phyloP scores from a whole-genome alignment of 1,140 invertebrate species.

The Drosophila neocordata region DNA sequence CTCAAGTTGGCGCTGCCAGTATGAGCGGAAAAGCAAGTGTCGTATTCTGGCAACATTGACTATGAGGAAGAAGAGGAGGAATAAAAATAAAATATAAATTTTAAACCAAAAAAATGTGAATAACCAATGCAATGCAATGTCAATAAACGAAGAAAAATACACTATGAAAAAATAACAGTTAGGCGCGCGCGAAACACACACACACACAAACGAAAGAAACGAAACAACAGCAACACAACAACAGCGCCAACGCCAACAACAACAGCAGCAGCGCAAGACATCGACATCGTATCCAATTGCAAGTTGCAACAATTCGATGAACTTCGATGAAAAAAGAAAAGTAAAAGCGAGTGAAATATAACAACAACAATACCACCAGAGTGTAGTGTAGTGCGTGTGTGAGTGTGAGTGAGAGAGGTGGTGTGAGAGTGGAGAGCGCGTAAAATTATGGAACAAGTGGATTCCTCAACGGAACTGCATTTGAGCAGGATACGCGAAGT shows the following conservation, averaged over 20 bases:
- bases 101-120: slow-evolving; percentile 12
- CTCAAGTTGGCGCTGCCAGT: neutral
- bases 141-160: slow-evolving; percentile 10
- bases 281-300: slow-evolving; percentile 65
- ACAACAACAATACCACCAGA: slow-evolving; percentile 22
- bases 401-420: slow-evolving; percentile 49
- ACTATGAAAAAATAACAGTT: slow-evolving; percentile 44
- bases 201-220: slow-evolving; percentile 42
- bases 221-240: slow-evolving; percentile 54
- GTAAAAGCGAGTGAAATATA: slow-evolving; percentile 43
- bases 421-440: slow-evolving; percentile 7
- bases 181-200: slow-evolving; percentile 55
- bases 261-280: slow-evolving; percentile 52
- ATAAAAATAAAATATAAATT: slow-evolving; percentile 13
- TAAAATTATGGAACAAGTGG: slow-evolving; percentile 77
- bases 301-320: slow-evolving; percentile 71
- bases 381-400: slow-evolving; percentile 49
- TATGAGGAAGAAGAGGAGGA: slow-evolving; percentile 9
- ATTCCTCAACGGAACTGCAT: slow-evolving; percentile 79
- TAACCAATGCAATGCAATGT: slow-evolving; percentile 48
- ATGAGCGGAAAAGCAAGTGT: neutral
- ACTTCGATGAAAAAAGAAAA: slow-evolving; percentile 52
- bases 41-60: slow-evolving; percentile 1
- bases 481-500: slow-evolving; percentile 81
- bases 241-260: slow-evolving; percentile 44